Percentiles rank a stretch among this genome's conserved stretches.
These are phyloP conservation scores for Nymphalis polychloros DNA, from an alignment of 2,888 invertebrate species.

Conservation along the genomic window DNA sequence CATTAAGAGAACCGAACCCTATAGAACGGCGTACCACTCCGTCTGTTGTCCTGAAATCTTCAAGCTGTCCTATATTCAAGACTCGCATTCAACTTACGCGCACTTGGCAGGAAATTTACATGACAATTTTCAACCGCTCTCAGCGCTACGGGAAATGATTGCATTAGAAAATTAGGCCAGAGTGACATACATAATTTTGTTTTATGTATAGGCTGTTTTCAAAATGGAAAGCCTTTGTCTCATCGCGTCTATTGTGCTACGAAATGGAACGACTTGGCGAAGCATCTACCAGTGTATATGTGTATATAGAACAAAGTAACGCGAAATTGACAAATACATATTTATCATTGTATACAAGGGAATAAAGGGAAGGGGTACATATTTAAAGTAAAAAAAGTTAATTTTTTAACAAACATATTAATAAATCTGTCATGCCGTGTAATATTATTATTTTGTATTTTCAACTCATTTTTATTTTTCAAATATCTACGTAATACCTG, in stretches of 20 bases:
- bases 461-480: background rate
- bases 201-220: conserved; percentile 23
- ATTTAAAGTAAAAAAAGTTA: too few relatives aligned
- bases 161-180: conserved; percentile 38
- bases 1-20: conserved; percentile 33
- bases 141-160: conserved; percentile 32
- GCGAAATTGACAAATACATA: background rate
- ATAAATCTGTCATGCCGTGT: too few relatives aligned
- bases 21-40: conserved; percentile 35
- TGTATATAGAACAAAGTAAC: conserved; percentile 18
- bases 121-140: conserved; percentile 38
- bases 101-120: conserved; percentile 31
- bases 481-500: background rate
- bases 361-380: too few relatives aligned
- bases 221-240: conserved; percentile 40
- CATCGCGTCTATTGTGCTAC: conserved; percentile 36
- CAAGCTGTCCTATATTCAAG: conserved; percentile 40
- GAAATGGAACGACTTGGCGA: conserved; percentile 33
- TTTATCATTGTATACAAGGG: background rate
- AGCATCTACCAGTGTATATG: background rate
- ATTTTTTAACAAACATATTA: too few relatives aligned
- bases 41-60: conserved; percentile 44
- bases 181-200: conserved; percentile 43
- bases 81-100: conserved; percentile 2
- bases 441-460: too few relatives aligned